Percentiles rank a stretch among this genome's conserved stretches.
Conservation (phyloP, 1,140 invertebrate genomes). For the Hetaerina americana region DNA sequence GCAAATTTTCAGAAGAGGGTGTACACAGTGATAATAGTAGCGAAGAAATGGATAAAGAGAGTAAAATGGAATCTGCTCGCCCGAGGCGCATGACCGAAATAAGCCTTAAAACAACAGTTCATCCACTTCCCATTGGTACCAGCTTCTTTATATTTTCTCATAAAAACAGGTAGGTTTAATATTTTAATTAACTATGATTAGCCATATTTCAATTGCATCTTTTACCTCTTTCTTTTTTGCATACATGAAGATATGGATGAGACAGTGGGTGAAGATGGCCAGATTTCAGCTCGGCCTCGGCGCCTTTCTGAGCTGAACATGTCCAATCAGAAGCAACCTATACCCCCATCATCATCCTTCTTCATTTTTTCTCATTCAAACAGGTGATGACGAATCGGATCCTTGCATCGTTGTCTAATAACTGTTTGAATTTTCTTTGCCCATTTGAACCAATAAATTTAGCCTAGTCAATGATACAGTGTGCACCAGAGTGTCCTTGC, state of each 20-base stretch:
- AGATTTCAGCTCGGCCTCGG: neutral
- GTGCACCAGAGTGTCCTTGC: neutral
- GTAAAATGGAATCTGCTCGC: conserved; percentile 40
- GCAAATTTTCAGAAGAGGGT: conserved; percentile 25
- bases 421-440: conserved; percentile 3
- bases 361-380: conserved; percentile 93
- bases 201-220: conserved; percentile 4
- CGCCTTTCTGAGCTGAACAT: conserved; percentile 75
- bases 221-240: conserved; percentile 15
- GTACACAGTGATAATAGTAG: conserved; percentile 34
- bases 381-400: conserved; percentile 45
- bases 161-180: conserved; percentile 30
- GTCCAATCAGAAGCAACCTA: conserved; percentile 77
- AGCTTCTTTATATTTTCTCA: conserved; percentile 46
- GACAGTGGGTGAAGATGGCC: conserved; percentile 22
- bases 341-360: conserved; percentile 87
- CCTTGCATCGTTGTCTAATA: conserved; percentile 2
- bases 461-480: neutral
- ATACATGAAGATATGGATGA: conserved; percentile 27
- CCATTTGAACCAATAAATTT: neutral
- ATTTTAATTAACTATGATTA: conserved; percentile 1
- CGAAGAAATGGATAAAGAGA: conserved; percentile 19
- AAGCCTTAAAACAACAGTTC: conserved; percentile 37
- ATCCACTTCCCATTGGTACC: conserved; percentile 49
- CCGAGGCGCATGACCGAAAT: conserved; percentile 70